These are phyloP conservation scores for Incurvaria masculella DNA, from an alignment of 2,888 invertebrate genomes.

Conservation along the genomic window DNA sequence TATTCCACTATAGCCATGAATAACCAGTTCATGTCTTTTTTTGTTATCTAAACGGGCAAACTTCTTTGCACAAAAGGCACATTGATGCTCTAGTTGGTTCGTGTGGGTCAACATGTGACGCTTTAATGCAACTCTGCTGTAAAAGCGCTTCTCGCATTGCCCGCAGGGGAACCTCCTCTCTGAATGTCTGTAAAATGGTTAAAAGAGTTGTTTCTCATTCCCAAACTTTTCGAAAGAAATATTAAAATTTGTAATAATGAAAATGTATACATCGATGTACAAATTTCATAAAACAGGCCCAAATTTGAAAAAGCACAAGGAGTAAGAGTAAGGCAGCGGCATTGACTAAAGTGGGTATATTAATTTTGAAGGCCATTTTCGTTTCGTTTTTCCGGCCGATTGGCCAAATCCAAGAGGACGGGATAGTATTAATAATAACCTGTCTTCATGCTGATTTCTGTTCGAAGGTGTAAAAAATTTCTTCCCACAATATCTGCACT, in stretches of 20 bases:
- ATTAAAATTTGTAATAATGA: too few relatives aligned
- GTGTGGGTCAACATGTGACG: constrained; percentile 13
- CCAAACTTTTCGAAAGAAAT: too few relatives aligned
- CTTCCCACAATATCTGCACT: constrained; percentile 11
- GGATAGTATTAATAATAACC: constrained; percentile 7
- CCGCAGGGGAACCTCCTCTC: constrained; percentile 13
- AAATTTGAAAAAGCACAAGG: too few relatives aligned
- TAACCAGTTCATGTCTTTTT: constrained; percentile 10
- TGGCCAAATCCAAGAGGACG: background rate
- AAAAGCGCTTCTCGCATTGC: constrained; percentile 13
- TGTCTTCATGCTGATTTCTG: constrained; percentile 10
- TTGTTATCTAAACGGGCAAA: constrained; percentile 13
- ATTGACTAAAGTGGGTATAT: too few relatives aligned
- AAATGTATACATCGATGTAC: too few relatives aligned
- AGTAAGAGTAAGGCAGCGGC: too few relatives aligned
- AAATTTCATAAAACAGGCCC: too few relatives aligned
- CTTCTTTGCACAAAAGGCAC: constrained; percentile 14
- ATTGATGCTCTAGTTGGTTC: constrained; percentile 10
- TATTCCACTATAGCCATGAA: too few relatives aligned
- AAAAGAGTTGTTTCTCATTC: background rate
- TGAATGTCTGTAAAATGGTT: constrained; percentile 11
- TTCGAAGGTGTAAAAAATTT: constrained; percentile 12
- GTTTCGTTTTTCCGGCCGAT: too few relatives aligned
- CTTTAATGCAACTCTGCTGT: constrained; percentile 11
- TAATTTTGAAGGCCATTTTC: too few relatives aligned